phyloP scores from a whole-genome alignment of 2,888 invertebrate species.

The Cheilosia vulpina region DNA sequence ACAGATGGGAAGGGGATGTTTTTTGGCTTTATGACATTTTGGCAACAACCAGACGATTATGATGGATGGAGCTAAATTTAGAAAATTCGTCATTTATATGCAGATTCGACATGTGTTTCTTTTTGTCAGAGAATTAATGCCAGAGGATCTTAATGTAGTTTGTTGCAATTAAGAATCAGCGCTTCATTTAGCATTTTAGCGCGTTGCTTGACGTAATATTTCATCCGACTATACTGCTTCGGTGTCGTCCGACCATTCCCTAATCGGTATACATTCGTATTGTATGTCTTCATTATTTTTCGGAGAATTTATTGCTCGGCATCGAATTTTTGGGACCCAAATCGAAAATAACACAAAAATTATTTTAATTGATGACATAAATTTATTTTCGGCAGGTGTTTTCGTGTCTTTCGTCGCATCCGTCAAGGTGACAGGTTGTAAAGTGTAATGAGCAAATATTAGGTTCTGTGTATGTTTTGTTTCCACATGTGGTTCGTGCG shows the following conservation, averaged over 20 bases:
- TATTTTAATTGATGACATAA: conserved; percentile 61
- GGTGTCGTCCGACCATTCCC: neutral
- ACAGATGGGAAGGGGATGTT: conserved; percentile 24
- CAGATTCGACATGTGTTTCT: conserved; percentile 46
- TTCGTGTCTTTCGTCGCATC: conserved; percentile 16
- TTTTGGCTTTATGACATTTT: conserved; percentile 22
- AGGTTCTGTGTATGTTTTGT: neutral
- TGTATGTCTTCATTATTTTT: conserved; percentile 15
- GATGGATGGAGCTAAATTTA: conserved; percentile 63
- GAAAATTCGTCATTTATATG: conserved; percentile 53
- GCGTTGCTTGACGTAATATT: conserved; percentile 45
- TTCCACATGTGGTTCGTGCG: neutral
- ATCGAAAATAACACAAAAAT: conserved; percentile 9
- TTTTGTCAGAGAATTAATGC: conserved; percentile 1
- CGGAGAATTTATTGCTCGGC: conserved; percentile 26
- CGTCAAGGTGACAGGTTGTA: conserved; percentile 30
- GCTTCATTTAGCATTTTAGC: conserved; percentile 34
- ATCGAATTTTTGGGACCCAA: conserved; percentile 11
- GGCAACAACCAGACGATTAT: conserved; percentile 55
- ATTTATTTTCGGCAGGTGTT: conserved; percentile 52
- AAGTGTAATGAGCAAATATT: conserved; percentile 35
- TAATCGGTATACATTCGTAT: conserved; percentile 26
- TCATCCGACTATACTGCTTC: conserved; percentile 7
- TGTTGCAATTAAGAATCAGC: conserved; percentile 49
- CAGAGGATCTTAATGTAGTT: conserved; percentile 10